Base-by-base conservation (phyloP, 2,113 vertebrate species). In the Tinamus guttatus region DNA sequence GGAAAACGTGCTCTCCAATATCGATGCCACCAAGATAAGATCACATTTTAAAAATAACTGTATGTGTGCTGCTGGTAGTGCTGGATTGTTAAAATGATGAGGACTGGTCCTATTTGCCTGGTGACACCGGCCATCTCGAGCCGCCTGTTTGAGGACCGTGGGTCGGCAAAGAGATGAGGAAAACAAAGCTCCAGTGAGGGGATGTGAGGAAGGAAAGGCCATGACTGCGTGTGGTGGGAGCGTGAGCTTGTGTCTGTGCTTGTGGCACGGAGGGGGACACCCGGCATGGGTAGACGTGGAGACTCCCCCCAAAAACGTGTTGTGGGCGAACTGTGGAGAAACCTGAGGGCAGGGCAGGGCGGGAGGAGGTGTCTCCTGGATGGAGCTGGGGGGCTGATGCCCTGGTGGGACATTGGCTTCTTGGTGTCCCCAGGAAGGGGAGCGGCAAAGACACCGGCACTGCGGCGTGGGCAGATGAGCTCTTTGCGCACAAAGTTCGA, bases 331-430 rank as follows among this genome's bases (percentile, higher is more conserved):
- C 51, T 8, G 0, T 3, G 76, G 79, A 51, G 78, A 38, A 9
- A 5, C 16, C 3, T 0, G 4, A 6, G 78, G 60, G 67, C 88
- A 68, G 84, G 62, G 49, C 32, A 73, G 80, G 80, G 71, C 0
- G 36, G 38, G 67, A 19, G n/a, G 79, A 69, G 71, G 32, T 21
- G 13, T 8, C 69, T 74, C 70, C 63, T 5, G 56, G 22, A 18
- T 0, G 3, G 62, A 60, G 90, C 24, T 71, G 18, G n/a, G 0
- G 0, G 28, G 43, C 62, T 36, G 1, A n/a, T 3, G 62, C 6
- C 25, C 6, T n/a, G 59, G 52, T 82, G 58, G 89, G 2, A 43
- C 8, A 0, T 0, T 1, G 34, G 65, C 64, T 5, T 11, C 28
- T 36, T 22, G 40, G 40, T 15, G 13, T 32, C 18, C n/a, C 10